phyloP scores from a whole-genome alignment of 2,113 vertebrate species.

The Murina feae region DNA sequence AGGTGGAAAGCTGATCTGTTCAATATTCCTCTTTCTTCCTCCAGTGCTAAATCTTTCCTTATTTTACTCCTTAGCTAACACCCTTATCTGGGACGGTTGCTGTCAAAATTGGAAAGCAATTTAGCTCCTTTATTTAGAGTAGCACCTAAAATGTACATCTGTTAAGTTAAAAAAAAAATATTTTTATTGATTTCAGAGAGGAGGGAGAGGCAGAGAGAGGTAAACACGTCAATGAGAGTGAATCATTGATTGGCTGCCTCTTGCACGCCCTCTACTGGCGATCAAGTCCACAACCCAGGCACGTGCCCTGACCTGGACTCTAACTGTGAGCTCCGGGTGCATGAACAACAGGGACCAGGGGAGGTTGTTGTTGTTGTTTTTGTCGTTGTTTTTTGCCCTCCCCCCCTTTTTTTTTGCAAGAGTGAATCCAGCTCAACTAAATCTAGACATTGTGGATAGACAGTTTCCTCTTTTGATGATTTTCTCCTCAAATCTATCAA shows the following conservation, averaged over 20 bases:
- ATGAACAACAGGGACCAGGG: too few species aligned
- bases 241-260: too few species aligned
- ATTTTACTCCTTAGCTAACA: not conserved
- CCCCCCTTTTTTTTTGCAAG: not conserved
- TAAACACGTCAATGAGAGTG: too few species aligned
- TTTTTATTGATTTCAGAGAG: not conserved
- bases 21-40: not conserved
- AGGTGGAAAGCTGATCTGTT: not conserved
- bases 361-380: too few species aligned
- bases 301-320: too few species aligned
- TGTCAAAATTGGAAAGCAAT: conserved; percentile 36
- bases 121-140: not conserved
- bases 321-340: too few species aligned
- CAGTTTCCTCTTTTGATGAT: not conserved
- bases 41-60: not conserved
- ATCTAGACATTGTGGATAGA: not conserved
- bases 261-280: too few species aligned
- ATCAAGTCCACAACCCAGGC: too few species aligned
- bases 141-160: not conserved
- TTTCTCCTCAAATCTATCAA: not conserved
- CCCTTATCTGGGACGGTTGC: conserved; percentile 7
- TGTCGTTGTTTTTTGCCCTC: too few species aligned
- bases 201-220: too few species aligned
- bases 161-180: not conserved
- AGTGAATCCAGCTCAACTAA: not conserved